These are phyloP conservation scores for Phaethon lepturus DNA, from an alignment of 2,113 vertebrate genomes.

Conservation along the genomic window DNA sequence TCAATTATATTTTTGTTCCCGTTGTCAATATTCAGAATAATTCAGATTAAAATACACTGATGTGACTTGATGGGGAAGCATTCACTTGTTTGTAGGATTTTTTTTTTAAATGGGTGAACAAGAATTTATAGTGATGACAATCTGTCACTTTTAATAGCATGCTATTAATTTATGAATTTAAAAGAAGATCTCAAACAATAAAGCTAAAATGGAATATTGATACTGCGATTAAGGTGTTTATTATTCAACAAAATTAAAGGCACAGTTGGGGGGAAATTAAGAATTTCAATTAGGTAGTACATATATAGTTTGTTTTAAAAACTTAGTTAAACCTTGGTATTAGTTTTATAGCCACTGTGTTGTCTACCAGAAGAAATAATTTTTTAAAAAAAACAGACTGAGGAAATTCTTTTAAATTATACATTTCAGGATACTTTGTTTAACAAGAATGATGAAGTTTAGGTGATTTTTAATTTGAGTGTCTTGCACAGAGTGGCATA, in stretches of 20 bases:
- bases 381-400: not conserved
- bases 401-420: not conserved
- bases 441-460: not conserved
- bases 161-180: not conserved
- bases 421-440: not conserved
- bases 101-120: not conserved
- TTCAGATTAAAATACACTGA: not conserved
- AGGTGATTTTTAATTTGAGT: not conserved
- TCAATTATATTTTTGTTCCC: not conserved
- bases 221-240: not conserved
- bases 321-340: not conserved
- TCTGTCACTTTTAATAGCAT: not conserved
- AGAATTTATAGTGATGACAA: constrained; percentile 1
- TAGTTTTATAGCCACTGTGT: not conserved
- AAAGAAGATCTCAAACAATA: not conserved
- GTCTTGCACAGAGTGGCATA: not conserved
- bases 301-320: not conserved
- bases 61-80: not conserved
- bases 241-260: not conserved
- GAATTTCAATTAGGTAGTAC: not conserved
- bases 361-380: not conserved
- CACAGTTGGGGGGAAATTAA: not conserved
- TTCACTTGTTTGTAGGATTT: not conserved
- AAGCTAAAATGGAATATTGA: not conserved
- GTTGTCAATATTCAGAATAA: not conserved